A percentile compares a stretch with the other conserved stretches of the same genome.
Evolutionary conservation across 2,888 invertebrate species (phyloP).

Genomic region (Formica aserva): DNA sequence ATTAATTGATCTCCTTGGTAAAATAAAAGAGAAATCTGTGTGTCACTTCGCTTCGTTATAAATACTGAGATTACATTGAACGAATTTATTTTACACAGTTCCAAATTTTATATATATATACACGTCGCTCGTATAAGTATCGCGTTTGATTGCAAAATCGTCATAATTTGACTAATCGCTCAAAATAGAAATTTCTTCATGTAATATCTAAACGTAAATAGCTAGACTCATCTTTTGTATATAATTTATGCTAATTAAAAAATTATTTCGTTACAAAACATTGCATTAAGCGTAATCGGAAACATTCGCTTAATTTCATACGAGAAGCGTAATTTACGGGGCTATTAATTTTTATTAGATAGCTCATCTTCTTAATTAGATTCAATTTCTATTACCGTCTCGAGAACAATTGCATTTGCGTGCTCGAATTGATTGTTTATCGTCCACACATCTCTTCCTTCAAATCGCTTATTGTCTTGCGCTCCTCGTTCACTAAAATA

Average conservation of each 20-base stretch:
- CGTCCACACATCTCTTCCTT: constrained; percentile 22
- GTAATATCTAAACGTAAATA: background rate
- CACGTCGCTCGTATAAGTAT: constrained; percentile 7
- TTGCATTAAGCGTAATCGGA: constrained; percentile 29
- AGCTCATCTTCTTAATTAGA: constrained; percentile 43
- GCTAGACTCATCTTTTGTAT: background rate
- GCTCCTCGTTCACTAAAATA: constrained; percentile 58
- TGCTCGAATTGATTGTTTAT: constrained; percentile 32
- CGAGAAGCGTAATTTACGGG: constrained; percentile 17
- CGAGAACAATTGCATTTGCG: constrained; percentile 21
- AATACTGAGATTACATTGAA: constrained; percentile 42
- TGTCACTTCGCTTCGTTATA: constrained; percentile 19
- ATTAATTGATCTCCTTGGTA: constrained; percentile 26
- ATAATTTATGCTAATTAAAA: constrained; percentile 36
- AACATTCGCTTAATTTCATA: background rate
- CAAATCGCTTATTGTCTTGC: constrained; percentile 62
- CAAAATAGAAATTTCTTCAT: background rate
- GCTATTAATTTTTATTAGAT: background rate
- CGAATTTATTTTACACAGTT: constrained; percentile 23
- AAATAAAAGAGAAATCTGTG: constrained; percentile 6
- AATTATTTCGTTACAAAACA: constrained; percentile 19
- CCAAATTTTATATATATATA: constrained; percentile 16
- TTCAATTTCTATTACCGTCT: constrained; percentile 42
- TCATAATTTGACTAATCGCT: constrained; percentile 24
- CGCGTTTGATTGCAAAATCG: constrained; percentile 20